Evolutionary conservation across 2,888 invertebrate genomes (phyloP).

Genomic region (Ypsolopha sequella): DNA sequence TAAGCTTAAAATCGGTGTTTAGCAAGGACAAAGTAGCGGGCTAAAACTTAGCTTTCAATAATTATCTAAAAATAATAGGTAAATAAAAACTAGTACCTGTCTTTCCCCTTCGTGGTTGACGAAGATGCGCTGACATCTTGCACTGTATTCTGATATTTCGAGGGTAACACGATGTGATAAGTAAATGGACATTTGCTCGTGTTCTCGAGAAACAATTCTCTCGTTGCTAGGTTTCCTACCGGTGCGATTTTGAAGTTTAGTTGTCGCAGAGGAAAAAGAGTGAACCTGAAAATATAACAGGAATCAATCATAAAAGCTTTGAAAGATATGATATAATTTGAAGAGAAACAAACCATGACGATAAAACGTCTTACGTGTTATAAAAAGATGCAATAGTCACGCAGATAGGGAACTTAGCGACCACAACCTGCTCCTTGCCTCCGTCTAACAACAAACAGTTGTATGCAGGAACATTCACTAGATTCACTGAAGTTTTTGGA

Average conservation of each 20-base stretch:
- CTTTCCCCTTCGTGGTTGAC: no score
- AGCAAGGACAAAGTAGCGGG: no score
- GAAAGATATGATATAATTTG: no score
- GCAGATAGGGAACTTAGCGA: conserved; percentile 57
- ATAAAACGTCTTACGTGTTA: conserved; percentile 37
- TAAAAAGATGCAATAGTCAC: conserved; percentile 58
- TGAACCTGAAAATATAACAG: conserved; percentile 47
- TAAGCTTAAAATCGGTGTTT: no score
- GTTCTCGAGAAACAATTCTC: conserved; percentile 70
- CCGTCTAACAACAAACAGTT: conserved; percentile 55
- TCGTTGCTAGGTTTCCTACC: conserved; percentile 58
- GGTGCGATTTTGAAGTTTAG: conserved; percentile 72
- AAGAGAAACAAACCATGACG: no score
- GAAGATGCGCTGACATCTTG: no score
- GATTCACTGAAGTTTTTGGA: conserved; percentile 50
- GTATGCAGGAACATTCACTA: conserved; percentile 48
- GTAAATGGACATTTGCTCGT: conserved; percentile 71
- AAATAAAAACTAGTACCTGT: no score
- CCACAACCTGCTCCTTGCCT: conserved; percentile 52
- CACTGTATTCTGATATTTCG: no score
- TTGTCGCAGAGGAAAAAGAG: conserved; percentile 67
- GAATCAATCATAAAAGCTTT: no score
- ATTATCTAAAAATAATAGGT: no score
- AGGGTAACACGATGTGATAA: conserved; percentile 19
- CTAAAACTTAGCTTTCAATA: no score